These are phyloP conservation scores for Rhabdomys dilectus DNA, from an alignment of 2,113 vertebrate genomes.

Conservation along the genomic window DNA sequence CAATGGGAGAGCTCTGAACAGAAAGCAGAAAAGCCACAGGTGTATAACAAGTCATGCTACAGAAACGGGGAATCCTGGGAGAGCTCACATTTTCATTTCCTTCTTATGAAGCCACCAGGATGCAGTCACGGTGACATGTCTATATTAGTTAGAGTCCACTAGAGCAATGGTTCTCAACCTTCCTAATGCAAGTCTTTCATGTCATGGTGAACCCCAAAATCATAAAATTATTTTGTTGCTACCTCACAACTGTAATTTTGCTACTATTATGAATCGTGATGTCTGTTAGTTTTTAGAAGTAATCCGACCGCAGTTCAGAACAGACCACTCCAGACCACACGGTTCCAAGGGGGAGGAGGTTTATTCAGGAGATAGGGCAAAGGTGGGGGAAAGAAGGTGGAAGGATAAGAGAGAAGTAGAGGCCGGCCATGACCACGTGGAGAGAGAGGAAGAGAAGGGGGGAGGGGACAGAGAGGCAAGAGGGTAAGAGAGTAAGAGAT, in stretches of 20 bases:
- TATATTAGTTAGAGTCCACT: neutral
- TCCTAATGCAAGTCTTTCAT: neutral
- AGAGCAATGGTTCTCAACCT: neutral
- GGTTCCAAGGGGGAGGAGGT: too few species aligned
- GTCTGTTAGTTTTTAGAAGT: too few species aligned
- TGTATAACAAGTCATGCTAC: neutral
- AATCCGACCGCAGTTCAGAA: too few species aligned
- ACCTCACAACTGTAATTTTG: neutral
- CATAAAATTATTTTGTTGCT: neutral
- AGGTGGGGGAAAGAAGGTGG: too few species aligned
- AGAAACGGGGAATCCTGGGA: neutral
- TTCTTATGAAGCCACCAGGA: neutral
- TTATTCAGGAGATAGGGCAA: too few species aligned
- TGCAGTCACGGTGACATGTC: neutral
- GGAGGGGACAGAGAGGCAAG: too few species aligned
- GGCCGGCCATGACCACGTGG: too few species aligned
- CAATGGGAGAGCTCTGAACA: neutral
- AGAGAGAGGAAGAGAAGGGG: too few species aligned
- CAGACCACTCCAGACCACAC: too few species aligned
- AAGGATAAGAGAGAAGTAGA: too few species aligned
- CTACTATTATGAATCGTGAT: neutral
- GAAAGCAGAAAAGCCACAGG: neutral
- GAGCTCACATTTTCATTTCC: neutral
- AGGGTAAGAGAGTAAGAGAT: too few species aligned
- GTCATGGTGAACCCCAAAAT: neutral